These are phyloP conservation scores for Cantharis rustica DNA, from an alignment of 2,888 invertebrate genomes.

Conservation along the genomic window DNA sequence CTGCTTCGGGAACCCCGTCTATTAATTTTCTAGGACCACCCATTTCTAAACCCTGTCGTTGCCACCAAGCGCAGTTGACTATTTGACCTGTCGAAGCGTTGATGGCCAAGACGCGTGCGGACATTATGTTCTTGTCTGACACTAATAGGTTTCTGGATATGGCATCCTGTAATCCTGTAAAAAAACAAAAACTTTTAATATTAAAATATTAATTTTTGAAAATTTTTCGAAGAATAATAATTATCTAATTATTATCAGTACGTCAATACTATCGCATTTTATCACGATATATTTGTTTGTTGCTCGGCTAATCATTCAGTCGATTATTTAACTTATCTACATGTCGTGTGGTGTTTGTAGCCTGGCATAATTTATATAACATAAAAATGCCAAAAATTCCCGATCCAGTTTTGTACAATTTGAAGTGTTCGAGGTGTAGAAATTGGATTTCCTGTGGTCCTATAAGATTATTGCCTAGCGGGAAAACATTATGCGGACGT, in stretches of 20 bases:
- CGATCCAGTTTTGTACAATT: slow-evolving; percentile 34
- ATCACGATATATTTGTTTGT: background rate
- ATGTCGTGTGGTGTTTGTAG: background rate
- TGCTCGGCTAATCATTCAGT: background rate
- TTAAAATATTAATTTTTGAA: background rate
- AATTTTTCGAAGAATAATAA: background rate
- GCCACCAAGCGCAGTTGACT: slow-evolving; percentile 65
- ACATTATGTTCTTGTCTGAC: slow-evolving; percentile 62
- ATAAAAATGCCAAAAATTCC: slow-evolving; percentile 32
- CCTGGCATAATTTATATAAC: background rate
- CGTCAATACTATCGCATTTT: background rate
- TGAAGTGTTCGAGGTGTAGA: slow-evolving; percentile 47
- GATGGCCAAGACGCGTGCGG: slow-evolving; percentile 65
- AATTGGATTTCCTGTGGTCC: slow-evolving; percentile 50
- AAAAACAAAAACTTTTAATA: background rate
- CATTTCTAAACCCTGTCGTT: slow-evolving; percentile 61
- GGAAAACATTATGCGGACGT: slow-evolving; percentile 49
- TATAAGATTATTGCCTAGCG: slow-evolving; percentile 45
- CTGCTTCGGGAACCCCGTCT: slow-evolving; percentile 57
- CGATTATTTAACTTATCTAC: background rate
- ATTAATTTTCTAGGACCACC: slow-evolving; percentile 58
- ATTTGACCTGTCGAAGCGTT: slow-evolving; percentile 66
- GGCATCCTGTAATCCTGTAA: slow-evolving; percentile 72
- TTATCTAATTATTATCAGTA: background rate
- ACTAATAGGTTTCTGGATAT: slow-evolving; percentile 74